These are phyloP conservation scores for Hipposideros armiger DNA, from an alignment of 2,113 vertebrate species.

Conservation along the genomic window DNA sequence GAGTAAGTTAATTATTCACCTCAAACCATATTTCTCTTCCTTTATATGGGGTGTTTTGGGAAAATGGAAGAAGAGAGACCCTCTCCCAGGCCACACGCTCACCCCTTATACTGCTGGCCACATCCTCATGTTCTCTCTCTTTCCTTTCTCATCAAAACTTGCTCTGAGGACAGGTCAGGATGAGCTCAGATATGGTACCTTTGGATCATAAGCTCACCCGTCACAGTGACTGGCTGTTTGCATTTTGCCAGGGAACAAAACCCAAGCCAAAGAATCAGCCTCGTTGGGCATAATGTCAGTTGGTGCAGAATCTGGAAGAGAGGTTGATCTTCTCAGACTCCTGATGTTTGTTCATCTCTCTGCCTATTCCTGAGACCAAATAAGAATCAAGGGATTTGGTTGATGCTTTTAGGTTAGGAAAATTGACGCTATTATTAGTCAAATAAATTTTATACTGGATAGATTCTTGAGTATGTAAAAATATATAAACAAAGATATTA, in stretches of 20 bases:
- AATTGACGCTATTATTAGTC: neutral
- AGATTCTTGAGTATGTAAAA: neutral
- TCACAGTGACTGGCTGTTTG: neutral
- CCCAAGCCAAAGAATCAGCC: neutral
- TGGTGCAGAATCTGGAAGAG: neutral
- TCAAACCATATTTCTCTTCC: neutral
- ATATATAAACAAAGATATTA: neutral
- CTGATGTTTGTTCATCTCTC: neutral
- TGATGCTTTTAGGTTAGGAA: neutral
- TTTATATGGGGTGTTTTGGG: neutral
- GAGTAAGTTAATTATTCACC: neutral
- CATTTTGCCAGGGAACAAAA: neutral
- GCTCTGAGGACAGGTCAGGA: neutral
- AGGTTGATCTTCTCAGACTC: neutral
- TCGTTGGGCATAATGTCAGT: neutral
- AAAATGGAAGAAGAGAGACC: neutral
- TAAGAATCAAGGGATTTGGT: neutral
- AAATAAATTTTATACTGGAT: neutral
- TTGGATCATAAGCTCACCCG: neutral
- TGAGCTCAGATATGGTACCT: neutral
- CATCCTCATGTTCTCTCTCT: neutral
- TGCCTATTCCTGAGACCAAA: neutral
- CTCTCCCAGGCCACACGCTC: neutral
- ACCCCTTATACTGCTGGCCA: neutral
- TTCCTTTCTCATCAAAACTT: neutral